Base-by-base conservation (phyloP, 2,113 vertebrate genomes). In the Lepus europaeus region DNA sequence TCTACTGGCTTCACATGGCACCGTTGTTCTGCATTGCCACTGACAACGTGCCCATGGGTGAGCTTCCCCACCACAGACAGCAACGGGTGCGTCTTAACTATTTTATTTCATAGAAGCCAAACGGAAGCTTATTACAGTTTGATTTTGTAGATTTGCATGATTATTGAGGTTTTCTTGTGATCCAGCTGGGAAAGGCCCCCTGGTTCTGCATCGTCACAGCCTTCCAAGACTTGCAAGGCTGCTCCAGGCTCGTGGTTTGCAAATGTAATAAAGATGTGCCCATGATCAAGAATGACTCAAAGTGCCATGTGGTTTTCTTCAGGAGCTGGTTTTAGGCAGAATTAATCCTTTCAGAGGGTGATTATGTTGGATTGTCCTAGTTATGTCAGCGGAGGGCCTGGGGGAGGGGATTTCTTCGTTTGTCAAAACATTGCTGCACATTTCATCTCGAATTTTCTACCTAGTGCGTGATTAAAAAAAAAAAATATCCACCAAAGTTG, bases 341-440 rank as follows among this genome's bases (percentile, higher is more conserved):
- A 97, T 97, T 97, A 97, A 97, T 97, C 97, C 97, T 97, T 97
- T 95, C 94, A 96, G 93, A 93, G 97, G 96, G 93, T 98, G 97
- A 84, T 80, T 97, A 94, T 0, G 0, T 96, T 97, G 90, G 49
- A 95, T 96, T 96, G 97, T 91, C 97, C 97, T 93, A 97, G 96
- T 98, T 98, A 96, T 89, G 93, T 98, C 97, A 97, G 88, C 92
- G 29, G 87, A 96, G 89, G 96, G 70, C 77, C 92, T 84, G 70
- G 94, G 96, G 91, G 89, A 97, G 92, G 97, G 95, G 97, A 92
- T 68, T 97, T 97, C 96, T 97, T 98, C 93, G 95, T 97, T 97
- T 96, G 68, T 97, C 95, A 66, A 95, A 96, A 97, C 96, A 95
- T 84, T 97, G 91, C 91, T 87, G 93, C 97, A 95, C 95, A 95